Base-by-base conservation (phyloP, 2,113 vertebrate genomes). In the Cryptoleucopteryx plumbea region DNA sequence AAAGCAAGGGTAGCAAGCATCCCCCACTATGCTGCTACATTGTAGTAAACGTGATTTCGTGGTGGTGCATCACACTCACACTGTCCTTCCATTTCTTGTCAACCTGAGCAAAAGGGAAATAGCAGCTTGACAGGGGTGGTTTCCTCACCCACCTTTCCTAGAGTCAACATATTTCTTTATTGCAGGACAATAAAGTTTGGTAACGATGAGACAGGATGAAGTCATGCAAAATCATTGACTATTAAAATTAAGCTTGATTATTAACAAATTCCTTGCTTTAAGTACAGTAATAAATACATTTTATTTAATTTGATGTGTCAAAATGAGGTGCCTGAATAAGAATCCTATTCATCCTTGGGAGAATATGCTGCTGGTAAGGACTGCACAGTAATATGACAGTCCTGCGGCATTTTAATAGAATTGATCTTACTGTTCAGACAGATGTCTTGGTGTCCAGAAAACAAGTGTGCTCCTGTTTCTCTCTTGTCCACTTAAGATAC, bases 51-150 rank as follows among this genome's bases (percentile, higher is more conserved):
- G 58, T 32, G 31, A 45, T 73, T 87, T 77, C 9, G 16, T 10
- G 4, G 16, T 65, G 11, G 4, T 65, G 13, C 11, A 47, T 19
- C 40, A 43, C 59, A 43, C 6, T 42, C 3, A 0, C 8, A 1
- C 6, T 86, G 18, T 53, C 40, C 14, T 78, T 73, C 26, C 13
- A 34, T 36, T 78, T 68, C 40, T 70, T 87, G 27, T 48, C 21
- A 83, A 12, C 26, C n/a, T 36, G 22, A 93, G 29, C 9, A 2
- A 65, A 80, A 32, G 6, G 10, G 2, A 2, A 5, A 40, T 18
- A 66, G 18, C 34, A 82, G 12, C 8, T 80, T 71, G 12, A 8
- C 11, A 86, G 7, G 4, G 4, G 2, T 2, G 0, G 3, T 36
- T 59, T 38, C 36, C 8, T 52, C 23, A 47, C 5, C 13, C 40